phyloP scores from a whole-genome alignment of 1,140 invertebrate genomes.

The Matsumurasca onukii region DNA sequence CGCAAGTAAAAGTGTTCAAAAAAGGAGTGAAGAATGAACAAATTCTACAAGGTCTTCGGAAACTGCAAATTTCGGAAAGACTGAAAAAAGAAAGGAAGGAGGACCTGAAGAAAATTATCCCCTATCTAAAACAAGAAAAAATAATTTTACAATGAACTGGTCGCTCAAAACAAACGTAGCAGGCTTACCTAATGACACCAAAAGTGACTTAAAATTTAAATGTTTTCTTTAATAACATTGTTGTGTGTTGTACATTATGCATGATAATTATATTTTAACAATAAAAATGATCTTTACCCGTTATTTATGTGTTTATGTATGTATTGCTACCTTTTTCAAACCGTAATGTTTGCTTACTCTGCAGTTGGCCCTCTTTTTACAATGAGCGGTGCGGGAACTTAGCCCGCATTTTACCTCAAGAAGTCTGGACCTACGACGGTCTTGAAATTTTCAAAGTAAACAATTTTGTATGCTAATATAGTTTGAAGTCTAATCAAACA shows the following conservation, averaged over 20 bases:
- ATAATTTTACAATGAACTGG: constrained; percentile 8
- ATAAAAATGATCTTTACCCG: not conserved
- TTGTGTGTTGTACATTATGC: not conserved
- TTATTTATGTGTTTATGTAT: not conserved
- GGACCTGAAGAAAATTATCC: constrained; percentile 31
- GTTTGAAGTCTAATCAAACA: too few species aligned
- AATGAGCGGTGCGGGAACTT: not conserved
- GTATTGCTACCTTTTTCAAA: not conserved
- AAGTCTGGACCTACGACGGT: too few species aligned
- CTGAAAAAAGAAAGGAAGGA: constrained; percentile 28
- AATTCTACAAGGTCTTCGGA: constrained; percentile 15
- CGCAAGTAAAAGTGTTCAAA: constrained; percentile 27
- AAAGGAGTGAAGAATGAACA: constrained; percentile 30
- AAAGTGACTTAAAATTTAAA: not conserved
- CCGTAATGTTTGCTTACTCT: not conserved
- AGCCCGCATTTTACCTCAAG: not conserved
- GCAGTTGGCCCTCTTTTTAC: not conserved
- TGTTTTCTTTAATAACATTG: not conserved
- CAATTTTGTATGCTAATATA: too few species aligned
- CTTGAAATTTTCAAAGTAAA: too few species aligned
- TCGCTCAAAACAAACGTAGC: not conserved
- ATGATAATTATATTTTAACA: not conserved
- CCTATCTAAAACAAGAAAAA: constrained; percentile 31
- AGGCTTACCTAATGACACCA: not conserved
- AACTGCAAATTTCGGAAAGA: constrained; percentile 16